A percentile compares a stretch with the other conserved stretches of the same genome.
Conservation (phyloP, 1,140 invertebrate genomes). For the Branchinecta lindahli region DNA sequence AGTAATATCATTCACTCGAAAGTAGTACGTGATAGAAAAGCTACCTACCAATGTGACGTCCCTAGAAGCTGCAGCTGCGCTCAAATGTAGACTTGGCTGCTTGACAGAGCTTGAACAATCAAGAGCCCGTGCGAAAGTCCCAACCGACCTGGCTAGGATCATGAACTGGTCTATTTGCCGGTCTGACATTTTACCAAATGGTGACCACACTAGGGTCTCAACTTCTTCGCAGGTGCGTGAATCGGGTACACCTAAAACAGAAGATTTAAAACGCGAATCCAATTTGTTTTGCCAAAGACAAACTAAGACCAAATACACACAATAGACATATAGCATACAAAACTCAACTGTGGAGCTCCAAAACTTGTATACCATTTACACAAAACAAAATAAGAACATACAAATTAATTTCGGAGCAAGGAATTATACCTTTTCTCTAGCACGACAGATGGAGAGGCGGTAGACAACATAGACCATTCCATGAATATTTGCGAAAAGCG, state of each 20-base stretch:
- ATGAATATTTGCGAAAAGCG: too few species aligned
- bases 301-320: too few species aligned
- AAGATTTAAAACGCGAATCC: neutral
- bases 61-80: constrained; percentile 90
- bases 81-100: constrained; percentile 96
- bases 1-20: too few species aligned
- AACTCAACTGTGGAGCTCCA: too few species aligned
- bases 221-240: constrained; percentile 55
- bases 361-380: too few species aligned
- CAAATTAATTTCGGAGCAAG: too few species aligned
- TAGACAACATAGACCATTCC: too few species aligned
- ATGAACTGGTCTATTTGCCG: constrained; percentile 97
- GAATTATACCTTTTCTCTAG: too few species aligned
- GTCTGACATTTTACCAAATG: constrained; percentile 72
- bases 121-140: constrained; percentile 93
- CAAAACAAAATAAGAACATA: too few species aligned
- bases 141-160: constrained; percentile 88
- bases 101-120: constrained; percentile 96
- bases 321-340: too few species aligned
- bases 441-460: too few species aligned
- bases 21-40: neutral
- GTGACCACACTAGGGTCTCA: constrained; percentile 87
- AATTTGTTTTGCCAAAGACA: too few species aligned
- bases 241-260: constrained; percentile 51
- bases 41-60: constrained; percentile 79